These are phyloP conservation scores for Galaxias olidus DNA, from an alignment of 2,797 vertebrate genomes.

Conservation along the genomic window DNA sequence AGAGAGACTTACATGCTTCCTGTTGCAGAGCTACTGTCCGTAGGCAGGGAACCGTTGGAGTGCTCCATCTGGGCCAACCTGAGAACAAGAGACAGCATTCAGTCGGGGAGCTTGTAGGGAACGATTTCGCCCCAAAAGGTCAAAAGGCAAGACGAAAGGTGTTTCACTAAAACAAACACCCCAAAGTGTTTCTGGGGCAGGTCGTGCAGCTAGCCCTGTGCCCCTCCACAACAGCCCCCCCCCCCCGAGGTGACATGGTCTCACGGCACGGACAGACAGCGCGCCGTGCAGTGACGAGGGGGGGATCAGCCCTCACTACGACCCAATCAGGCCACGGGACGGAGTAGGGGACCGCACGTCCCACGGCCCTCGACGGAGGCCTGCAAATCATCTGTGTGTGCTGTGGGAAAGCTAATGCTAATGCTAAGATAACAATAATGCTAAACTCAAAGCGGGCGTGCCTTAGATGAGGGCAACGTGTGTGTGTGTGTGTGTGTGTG, in stretches of 20 bases:
- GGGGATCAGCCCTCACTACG: background rate
- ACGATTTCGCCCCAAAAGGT: no score
- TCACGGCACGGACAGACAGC: background rate
- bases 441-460: no score
- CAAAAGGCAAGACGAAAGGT: no score
- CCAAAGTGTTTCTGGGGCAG: background rate
- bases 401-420: background rate
- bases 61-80: conserved; percentile 96
- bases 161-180: background rate
- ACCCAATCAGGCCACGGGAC: conserved; percentile 4
- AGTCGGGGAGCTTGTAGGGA: no score
- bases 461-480: background rate
- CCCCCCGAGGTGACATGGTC: background rate
- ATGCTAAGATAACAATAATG: no score
- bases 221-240: background rate
- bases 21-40: conserved; percentile 94
- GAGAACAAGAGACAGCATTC: conserved; percentile 26
- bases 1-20: conserved; percentile 96
- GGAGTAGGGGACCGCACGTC: conserved; percentile 4
- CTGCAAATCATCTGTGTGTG: background rate
- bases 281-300: conserved; percentile 21
- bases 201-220: background rate
- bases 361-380: background rate
- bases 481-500: background rate
- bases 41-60: conserved; percentile 92